phyloP scores from a whole-genome alignment of 2,888 invertebrate species.

The Aproaerema taeniolella region DNA sequence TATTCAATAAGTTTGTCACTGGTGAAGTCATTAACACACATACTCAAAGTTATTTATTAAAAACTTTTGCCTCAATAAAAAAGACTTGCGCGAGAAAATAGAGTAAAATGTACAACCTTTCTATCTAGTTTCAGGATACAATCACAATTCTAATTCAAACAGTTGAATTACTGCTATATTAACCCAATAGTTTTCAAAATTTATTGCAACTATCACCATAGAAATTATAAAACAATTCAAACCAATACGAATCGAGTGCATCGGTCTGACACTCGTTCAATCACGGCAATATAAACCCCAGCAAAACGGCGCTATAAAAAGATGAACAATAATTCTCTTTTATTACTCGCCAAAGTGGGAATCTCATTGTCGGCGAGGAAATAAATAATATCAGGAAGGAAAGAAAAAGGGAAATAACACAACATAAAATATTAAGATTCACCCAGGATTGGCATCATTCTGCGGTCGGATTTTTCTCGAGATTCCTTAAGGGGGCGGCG shows the following conservation, averaged over 20 bases:
- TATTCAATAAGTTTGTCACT: too few relatives aligned
- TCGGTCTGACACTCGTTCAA: conserved; percentile 55
- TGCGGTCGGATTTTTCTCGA: conserved; percentile 46
- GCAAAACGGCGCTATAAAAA: conserved; percentile 72
- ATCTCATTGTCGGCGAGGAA: conserved; percentile 74
- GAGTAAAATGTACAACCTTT: too few relatives aligned
- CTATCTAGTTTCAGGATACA: too few relatives aligned
- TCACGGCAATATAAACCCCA: conserved; percentile 58
- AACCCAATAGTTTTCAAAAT: too few relatives aligned
- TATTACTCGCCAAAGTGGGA: conserved; percentile 75
- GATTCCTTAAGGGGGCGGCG: conserved; percentile 61
- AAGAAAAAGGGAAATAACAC: conserved; percentile 74
- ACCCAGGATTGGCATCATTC: conserved; percentile 75
- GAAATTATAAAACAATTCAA: too few relatives aligned
- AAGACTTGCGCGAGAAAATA: too few relatives aligned
- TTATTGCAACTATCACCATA: too few relatives aligned
- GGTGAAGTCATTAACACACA: too few relatives aligned
- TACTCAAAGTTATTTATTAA: too few relatives aligned
- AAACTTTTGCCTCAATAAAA: too few relatives aligned
- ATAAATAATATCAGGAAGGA: conserved; percentile 74
- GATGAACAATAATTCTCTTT: conserved; percentile 77
- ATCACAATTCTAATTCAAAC: too few relatives aligned
- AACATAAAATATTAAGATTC: conserved; percentile 77
- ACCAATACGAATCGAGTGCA: conserved; percentile 17
- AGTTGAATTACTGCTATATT: too few relatives aligned